phyloP scores from a whole-genome alignment of 2,888 invertebrate species.

The Limnephilus auricula region DNA sequence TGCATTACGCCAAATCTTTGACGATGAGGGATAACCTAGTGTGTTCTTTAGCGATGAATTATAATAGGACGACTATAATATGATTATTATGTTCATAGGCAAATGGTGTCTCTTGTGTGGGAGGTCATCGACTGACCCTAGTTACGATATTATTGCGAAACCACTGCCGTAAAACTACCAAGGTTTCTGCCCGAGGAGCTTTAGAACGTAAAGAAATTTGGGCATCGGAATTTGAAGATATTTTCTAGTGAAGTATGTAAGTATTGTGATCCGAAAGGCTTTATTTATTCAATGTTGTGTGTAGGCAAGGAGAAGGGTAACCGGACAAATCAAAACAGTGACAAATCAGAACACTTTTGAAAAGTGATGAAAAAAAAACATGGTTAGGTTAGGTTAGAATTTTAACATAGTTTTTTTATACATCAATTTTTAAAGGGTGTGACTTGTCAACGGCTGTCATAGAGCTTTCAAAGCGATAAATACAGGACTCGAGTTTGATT shows the following conservation, averaged over 20 bases:
- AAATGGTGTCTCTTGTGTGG: background rate
- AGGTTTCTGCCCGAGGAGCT: background rate
- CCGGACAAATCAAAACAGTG: background rate
- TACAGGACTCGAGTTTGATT: background rate
- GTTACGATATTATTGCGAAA: background rate
- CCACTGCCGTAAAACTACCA: background rate
- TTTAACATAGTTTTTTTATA: no score
- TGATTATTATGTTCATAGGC: background rate
- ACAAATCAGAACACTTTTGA: no score
- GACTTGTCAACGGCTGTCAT: no score
- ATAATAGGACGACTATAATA: background rate
- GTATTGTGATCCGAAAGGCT: background rate
- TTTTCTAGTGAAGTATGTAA: background rate
- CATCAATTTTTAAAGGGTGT: no score
- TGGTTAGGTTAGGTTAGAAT: no score
- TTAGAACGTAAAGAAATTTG: background rate
- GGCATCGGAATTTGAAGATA: background rate
- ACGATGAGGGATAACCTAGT: no score
- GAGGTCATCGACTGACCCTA: constrained; percentile 26
- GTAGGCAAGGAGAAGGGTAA: background rate
- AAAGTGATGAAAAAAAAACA: no score
- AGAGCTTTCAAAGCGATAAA: background rate
- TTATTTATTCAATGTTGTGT: background rate
- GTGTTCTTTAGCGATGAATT: no score
- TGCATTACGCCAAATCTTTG: no score